These are phyloP conservation scores for Pterostichus niger DNA, from an alignment of 2,888 invertebrate genomes.

Conservation along the genomic window DNA sequence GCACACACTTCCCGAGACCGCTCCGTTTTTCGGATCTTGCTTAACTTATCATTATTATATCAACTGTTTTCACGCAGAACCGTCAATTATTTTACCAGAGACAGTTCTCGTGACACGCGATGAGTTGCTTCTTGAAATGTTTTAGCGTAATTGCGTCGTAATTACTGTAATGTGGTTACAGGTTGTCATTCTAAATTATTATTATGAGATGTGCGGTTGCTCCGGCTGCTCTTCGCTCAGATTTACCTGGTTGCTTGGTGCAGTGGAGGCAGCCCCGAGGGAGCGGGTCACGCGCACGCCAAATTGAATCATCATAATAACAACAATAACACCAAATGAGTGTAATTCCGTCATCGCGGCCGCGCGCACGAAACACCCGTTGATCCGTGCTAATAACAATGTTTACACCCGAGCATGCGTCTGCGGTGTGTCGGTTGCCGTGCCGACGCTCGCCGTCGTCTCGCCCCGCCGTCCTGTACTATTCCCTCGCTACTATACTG, in stretches of 20 bases:
- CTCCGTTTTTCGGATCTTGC: slow-evolving; percentile 32
- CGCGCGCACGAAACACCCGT: slow-evolving; percentile 44
- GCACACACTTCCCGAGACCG: neutral
- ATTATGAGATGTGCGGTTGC: slow-evolving; percentile 56
- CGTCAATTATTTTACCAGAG: slow-evolving; percentile 58
- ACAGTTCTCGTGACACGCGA: slow-evolving; percentile 54
- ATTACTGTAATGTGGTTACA: slow-evolving; percentile 64
- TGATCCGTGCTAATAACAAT: slow-evolving; percentile 55
- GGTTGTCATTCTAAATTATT: slow-evolving; percentile 63
- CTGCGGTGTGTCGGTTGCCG: slow-evolving; percentile 7
- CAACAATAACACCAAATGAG: slow-evolving; percentile 59
- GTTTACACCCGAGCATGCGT: slow-evolving; percentile 46
- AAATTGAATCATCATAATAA: slow-evolving; percentile 64
- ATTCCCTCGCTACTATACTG: neutral
- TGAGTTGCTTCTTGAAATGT: slow-evolving; percentile 51
- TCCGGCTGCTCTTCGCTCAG: slow-evolving; percentile 10
- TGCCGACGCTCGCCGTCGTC: neutral
- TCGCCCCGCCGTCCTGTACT: neutral
- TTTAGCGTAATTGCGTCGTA: slow-evolving; percentile 47
- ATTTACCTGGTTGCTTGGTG: slow-evolving; percentile 28
- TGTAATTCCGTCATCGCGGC: slow-evolving; percentile 55
- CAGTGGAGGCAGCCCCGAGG: slow-evolving; percentile 6
- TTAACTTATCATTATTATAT: slow-evolving; percentile 61
- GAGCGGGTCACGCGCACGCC: slow-evolving; percentile 48
- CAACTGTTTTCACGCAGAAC: slow-evolving; percentile 57